Base-by-base conservation (phyloP, 2,113 vertebrate genomes). In the Engystomops pustulosus region DNA sequence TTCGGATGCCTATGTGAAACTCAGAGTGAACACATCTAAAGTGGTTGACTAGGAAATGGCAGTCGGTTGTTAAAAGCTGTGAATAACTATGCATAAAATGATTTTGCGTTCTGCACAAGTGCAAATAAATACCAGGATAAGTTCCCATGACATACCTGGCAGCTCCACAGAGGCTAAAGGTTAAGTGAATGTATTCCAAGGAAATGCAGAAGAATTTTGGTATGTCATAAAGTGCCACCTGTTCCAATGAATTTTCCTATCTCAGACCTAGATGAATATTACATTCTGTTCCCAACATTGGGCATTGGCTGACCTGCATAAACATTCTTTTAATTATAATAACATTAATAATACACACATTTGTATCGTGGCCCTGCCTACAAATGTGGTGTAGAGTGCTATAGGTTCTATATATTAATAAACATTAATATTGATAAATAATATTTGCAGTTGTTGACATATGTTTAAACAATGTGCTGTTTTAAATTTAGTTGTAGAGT, bases 211-310 rank as follows among this genome's bases (percentile, higher is more conserved):
- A 69, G 45, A 51, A 80, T 69, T 27, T 23, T 62, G 25, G 67
- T 51, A 67, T 69, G 62, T 25, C 67, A 9, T 80, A 49, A 80
- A 68, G 60, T 69, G 79, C 79, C 79, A 80, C 62, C 62, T 67
- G 79, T 47, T 80, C 38, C 27, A 51, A 65, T 80, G 79, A 80
- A 80, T 69, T 69, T 38, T 69, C 27, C 27, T 51, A 80, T 80
- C 58, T 51, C 44, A 49, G 62, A 25, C 79, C 67, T 34, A 69
- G 44, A 80, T 80, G 25, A 80, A 69, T 80, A 80, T 69, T 80
- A 80, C 79, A 80, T 80, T 80, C 79, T 80, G 79, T 80, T 80
- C 62, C 62, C 79, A 38, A 69, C 62, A 51, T 36, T 80, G 62
- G n/a, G n/a, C n/a, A n/a, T n/a, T n/a, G n/a, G n/a, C n/a, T n/a